phyloP scores from a whole-genome alignment of 2,888 invertebrate genomes.

The Amphimallon solstitiale region DNA sequence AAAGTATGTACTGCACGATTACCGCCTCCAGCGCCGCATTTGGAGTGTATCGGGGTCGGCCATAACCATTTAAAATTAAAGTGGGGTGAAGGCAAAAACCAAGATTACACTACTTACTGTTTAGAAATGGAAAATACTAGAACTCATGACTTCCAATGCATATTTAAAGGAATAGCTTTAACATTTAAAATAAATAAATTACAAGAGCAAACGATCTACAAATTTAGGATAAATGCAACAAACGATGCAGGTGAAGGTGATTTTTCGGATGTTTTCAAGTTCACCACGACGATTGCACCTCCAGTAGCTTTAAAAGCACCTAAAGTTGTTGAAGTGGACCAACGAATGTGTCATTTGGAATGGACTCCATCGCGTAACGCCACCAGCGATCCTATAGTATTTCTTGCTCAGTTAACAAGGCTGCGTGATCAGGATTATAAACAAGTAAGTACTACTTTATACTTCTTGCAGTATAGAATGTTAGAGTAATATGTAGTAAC shows the following conservation, averaged over 20 bases:
- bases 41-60: slow-evolving; percentile 76
- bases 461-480: neutral
- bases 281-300: slow-evolving; percentile 80
- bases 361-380: slow-evolving; percentile 71
- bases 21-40: slow-evolving; percentile 82
- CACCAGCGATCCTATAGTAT: slow-evolving; percentile 75
- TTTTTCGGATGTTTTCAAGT: slow-evolving; percentile 74
- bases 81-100: slow-evolving; percentile 81
- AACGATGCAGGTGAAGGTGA: slow-evolving; percentile 88
- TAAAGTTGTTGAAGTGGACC: slow-evolving; percentile 67
- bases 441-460: slow-evolving; percentile 64
- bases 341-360: slow-evolving; percentile 70
- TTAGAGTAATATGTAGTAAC: neutral
- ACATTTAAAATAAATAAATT: slow-evolving; percentile 86
- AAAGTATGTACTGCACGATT: slow-evolving; percentile 80
- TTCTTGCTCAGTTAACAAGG: slow-evolving; percentile 77
- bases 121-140: slow-evolving; percentile 83
- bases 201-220: slow-evolving; percentile 82
- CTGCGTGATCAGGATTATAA: slow-evolving; percentile 71
- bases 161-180: slow-evolving; percentile 82
- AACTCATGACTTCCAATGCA: slow-evolving; percentile 73
- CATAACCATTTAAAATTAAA: slow-evolving; percentile 87
- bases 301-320: slow-evolving; percentile 84
- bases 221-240: slow-evolving; percentile 85
- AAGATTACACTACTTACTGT: slow-evolving; percentile 80